These are phyloP conservation scores for Gasterosteus nipponicus DNA, from an alignment of 2,113 vertebrate species.

Conservation along the genomic window DNA sequence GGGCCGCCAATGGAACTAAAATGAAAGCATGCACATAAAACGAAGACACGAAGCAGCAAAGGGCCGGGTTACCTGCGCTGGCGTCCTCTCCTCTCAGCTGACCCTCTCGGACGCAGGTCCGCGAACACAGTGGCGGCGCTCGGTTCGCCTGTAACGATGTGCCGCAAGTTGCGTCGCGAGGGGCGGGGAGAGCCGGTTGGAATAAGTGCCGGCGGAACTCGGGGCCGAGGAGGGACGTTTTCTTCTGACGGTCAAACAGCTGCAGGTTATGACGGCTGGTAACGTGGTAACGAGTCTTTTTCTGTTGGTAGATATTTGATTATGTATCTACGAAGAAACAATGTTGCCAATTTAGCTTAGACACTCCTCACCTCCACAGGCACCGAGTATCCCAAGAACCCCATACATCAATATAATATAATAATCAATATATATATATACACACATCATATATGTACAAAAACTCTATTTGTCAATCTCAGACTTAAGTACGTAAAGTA, in stretches of 20 bases:
- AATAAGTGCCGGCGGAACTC: not conserved
- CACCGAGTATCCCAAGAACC: too few species aligned
- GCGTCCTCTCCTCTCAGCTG: constrained; percentile 4
- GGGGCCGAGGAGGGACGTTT: not conserved
- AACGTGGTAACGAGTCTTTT: not conserved
- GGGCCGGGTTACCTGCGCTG: constrained; percentile 15
- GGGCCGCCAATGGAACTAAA: not conserved
- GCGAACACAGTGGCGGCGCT: constrained; percentile 23
- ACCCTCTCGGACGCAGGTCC: constrained; percentile 40
- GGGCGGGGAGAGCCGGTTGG: constrained; percentile 17
- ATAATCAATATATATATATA: too few species aligned
- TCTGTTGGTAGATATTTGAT: not conserved
- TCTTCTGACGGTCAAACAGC: not conserved
- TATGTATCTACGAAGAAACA: not conserved
- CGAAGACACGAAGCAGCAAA: not conserved
- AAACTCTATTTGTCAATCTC: too few species aligned
- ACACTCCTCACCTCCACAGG: too few species aligned
- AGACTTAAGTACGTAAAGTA: too few species aligned
- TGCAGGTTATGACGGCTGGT: not conserved
- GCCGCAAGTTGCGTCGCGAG: constrained; percentile 38
- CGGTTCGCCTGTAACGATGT: constrained; percentile 21
- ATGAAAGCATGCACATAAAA: not conserved
- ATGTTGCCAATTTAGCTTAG: too few species aligned
- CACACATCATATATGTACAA: too few species aligned
- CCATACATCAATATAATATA: too few species aligned